phyloP scores from a whole-genome alignment of 2,113 vertebrate species.

The Python bivittatus region DNA sequence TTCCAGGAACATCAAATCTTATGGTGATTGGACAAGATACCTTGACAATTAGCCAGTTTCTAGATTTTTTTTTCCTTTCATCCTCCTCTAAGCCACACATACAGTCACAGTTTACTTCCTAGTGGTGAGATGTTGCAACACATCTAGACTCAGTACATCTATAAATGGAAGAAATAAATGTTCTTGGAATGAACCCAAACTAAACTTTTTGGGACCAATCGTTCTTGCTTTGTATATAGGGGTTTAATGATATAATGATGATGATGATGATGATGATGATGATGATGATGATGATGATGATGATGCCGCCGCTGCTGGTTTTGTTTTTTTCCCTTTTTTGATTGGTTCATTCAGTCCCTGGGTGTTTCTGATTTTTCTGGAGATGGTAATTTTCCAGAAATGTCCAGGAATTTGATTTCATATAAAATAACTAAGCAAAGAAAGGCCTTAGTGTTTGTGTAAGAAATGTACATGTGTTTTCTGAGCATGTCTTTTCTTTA shows the following conservation, averaged over 20 bases:
- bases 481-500: not conserved
- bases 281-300: no score
- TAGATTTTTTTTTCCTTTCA: slow-evolving; percentile 51
- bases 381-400: not conserved
- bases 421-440: not conserved
- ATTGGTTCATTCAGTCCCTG: not conserved
- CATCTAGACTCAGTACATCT: slow-evolving; percentile 52
- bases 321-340: not conserved
- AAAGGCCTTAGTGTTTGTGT: not conserved
- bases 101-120: slow-evolving; percentile 21
- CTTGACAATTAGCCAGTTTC: slow-evolving; percentile 57
- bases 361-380: slow-evolving; percentile 9
- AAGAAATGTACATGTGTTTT: not conserved
- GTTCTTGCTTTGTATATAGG: slow-evolving; percentile 47
- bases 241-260: slow-evolving; percentile 26
- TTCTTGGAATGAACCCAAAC: slow-evolving; percentile 62
- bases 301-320: not conserved
- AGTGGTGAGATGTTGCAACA: slow-evolving; percentile 38
- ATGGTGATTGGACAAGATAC: slow-evolving; percentile 43
- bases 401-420: not conserved
- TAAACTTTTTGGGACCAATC: slow-evolving; percentile 42
- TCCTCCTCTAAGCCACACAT: slow-evolving; percentile 60
- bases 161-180: slow-evolving; percentile 68
- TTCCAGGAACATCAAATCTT: slow-evolving; percentile 60
- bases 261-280: slow-evolving; percentile 23